Conservation (phyloP, 2,888 invertebrate genomes). For the Carterocephalus palaemon region DNA sequence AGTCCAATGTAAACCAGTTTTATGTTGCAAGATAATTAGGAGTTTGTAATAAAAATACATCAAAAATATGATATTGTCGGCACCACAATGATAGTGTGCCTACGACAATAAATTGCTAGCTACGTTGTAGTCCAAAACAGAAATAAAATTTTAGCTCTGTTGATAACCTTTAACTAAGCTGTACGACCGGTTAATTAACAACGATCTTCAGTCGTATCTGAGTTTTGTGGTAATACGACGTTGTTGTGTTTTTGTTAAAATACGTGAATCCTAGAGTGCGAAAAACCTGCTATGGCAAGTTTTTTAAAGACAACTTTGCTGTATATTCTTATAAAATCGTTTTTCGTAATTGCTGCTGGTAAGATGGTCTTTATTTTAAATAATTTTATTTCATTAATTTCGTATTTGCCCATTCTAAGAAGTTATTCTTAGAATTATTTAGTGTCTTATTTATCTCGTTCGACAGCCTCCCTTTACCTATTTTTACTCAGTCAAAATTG, state of each 20-base stretch:
- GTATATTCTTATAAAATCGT: constrained; percentile 1
- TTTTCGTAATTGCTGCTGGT: neutral
- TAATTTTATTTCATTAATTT: neutral
- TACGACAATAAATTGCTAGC: too few species aligned
- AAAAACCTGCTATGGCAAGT: constrained; percentile 1
- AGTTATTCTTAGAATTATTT: too few species aligned
- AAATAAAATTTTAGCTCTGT: constrained; percentile 1
- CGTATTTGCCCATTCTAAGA: too few species aligned
- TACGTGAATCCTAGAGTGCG: neutral
- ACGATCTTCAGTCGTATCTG: neutral
- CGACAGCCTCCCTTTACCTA: too few species aligned
- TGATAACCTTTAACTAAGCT: constrained; percentile 9
- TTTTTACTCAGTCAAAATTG: too few species aligned
- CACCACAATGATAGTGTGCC: too few species aligned
- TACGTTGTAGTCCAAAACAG: neutral
- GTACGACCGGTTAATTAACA: constrained; percentile 5
- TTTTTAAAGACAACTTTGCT: constrained; percentile 4
- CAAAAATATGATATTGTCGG: neutral
- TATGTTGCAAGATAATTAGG: constrained; percentile 2
- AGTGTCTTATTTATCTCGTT: too few species aligned
- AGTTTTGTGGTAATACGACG: constrained; percentile 1
- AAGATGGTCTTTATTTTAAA: neutral
- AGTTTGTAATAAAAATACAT: constrained; percentile 1
- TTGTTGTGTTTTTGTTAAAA: neutral
- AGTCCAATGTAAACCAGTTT: neutral